These are phyloP conservation scores for Epinephelus cyanopodus DNA, from an alignment of 2,113 vertebrate species.

Conservation along the genomic window DNA sequence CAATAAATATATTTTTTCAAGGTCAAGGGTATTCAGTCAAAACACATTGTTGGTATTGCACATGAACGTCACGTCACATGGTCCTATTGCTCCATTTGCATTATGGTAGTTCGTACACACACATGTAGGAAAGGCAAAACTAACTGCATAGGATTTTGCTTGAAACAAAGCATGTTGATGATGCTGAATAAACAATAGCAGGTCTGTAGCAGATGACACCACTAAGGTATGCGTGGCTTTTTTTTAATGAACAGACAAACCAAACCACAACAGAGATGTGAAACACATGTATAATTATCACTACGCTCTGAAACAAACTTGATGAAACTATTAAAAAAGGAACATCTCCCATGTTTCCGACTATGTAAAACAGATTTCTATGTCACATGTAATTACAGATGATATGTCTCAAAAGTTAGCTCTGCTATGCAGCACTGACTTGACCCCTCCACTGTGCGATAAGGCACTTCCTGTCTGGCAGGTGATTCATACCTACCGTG, in stretches of 20 bases:
- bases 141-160: slow-evolving; percentile 31
- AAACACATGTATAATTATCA: slow-evolving; percentile 11
- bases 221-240: background rate
- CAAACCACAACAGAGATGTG: background rate
- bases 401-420: slow-evolving; percentile 41
- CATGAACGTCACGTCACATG: slow-evolving; percentile 46
- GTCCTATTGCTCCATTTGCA: slow-evolving; percentile 20
- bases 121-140: slow-evolving; percentile 30
- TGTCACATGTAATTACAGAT: slow-evolving; percentile 22
- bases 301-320: slow-evolving; percentile 4
- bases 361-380: slow-evolving; percentile 4
- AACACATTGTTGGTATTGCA: slow-evolving; percentile 63
- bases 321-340: slow-evolving; percentile 7
- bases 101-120: slow-evolving; percentile 30
- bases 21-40: slow-evolving; percentile 44
- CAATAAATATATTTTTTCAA: slow-evolving; percentile 74
- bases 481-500: background rate
- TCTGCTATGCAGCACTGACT: slow-evolving; percentile 27
- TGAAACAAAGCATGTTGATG: slow-evolving; percentile 29
- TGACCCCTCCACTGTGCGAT: slow-evolving; percentile 41
- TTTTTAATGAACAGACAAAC: slow-evolving; percentile 11
- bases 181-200: slow-evolving; percentile 19
- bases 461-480: slow-evolving; percentile 73
- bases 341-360: background rate
- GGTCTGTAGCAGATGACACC: slow-evolving; percentile 3